Evolutionary conservation across 2,113 vertebrate species (phyloP).

Genomic region (Ameiurus melas): DNA sequence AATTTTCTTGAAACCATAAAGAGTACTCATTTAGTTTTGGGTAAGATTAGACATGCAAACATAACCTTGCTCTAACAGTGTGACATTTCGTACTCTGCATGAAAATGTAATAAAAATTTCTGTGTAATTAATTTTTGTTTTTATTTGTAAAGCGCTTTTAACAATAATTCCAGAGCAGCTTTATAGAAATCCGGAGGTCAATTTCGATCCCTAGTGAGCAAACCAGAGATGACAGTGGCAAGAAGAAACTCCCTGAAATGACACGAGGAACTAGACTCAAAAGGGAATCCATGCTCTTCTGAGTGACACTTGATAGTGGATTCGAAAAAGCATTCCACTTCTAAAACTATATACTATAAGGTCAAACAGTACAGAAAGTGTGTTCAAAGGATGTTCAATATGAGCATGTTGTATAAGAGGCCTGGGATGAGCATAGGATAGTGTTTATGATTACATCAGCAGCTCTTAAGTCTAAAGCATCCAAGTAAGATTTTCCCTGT

Average conservation of each 20-base stretch:
- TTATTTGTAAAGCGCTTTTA: neutral
- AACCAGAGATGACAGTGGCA: neutral
- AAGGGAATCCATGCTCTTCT: neutral
- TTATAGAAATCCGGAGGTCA: neutral
- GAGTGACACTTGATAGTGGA: neutral
- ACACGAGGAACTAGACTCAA: neutral
- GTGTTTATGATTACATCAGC: neutral
- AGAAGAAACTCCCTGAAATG: neutral
- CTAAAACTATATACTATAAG: neutral
- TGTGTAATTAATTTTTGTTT: neutral
- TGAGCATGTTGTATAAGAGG: neutral
- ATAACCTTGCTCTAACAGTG: too few relatives aligned
- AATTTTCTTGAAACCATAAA: neutral
- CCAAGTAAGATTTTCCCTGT: neutral
- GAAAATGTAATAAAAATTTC: neutral
- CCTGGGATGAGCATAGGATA: neutral
- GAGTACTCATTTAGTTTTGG: neutral
- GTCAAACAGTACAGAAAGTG: neutral
- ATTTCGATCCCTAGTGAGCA: neutral
- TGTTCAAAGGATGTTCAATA: neutral
- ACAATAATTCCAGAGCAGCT: neutral
- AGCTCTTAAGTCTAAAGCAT: neutral
- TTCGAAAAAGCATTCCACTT: neutral
- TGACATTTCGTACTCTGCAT: neutral
- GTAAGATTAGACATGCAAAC: neutral